These are phyloP conservation scores for Chymomyza fuscimana DNA, from an alignment of 2,888 invertebrate genomes.

Conservation along the genomic window DNA sequence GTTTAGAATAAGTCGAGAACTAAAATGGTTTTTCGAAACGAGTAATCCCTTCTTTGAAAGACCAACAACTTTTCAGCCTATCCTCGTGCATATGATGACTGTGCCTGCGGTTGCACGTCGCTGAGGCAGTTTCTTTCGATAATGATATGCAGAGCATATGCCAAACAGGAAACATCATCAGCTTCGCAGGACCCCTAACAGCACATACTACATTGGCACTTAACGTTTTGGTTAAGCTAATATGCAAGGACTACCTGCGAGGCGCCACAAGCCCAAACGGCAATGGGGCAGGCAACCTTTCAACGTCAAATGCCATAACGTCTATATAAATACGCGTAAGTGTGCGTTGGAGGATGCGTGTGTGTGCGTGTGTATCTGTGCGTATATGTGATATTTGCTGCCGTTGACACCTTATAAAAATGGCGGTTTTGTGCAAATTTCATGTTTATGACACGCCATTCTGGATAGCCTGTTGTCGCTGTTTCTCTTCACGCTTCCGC, in stretches of 20 bases:
- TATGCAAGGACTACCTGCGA: constrained; percentile 43
- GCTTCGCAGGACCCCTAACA: background rate
- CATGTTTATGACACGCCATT: constrained; percentile 71
- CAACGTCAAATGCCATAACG: constrained; percentile 62
- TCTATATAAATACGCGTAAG: constrained; percentile 35
- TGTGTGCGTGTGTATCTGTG: constrained; percentile 13
- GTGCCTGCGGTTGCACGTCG: constrained; percentile 17
- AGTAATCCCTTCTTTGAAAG: no score
- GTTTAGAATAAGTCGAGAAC: no score
- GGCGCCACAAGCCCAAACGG: background rate
- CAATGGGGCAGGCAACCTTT: constrained; percentile 21
- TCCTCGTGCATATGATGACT: no score
- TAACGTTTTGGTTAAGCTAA: constrained; percentile 63
- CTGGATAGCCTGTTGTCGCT: constrained; percentile 32
- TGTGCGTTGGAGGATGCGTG: constrained; percentile 24
- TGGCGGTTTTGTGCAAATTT: constrained; percentile 73
- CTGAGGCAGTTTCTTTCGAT: constrained; percentile 7
- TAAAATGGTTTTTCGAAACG: no score
- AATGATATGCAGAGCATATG: constrained; percentile 56
- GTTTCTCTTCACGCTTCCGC: constrained; percentile 34
- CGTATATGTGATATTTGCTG: constrained; percentile 49
- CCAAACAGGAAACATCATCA: background rate
- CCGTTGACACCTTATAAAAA: constrained; percentile 72
- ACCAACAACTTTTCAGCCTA: no score
- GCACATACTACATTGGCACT: constrained; percentile 29